Percentiles rank a stretch among this genome's conserved stretches.
These are phyloP conservation scores for Malthinus flaveolus DNA, from an alignment of 2,888 invertebrate genomes.

Conservation along the genomic window DNA sequence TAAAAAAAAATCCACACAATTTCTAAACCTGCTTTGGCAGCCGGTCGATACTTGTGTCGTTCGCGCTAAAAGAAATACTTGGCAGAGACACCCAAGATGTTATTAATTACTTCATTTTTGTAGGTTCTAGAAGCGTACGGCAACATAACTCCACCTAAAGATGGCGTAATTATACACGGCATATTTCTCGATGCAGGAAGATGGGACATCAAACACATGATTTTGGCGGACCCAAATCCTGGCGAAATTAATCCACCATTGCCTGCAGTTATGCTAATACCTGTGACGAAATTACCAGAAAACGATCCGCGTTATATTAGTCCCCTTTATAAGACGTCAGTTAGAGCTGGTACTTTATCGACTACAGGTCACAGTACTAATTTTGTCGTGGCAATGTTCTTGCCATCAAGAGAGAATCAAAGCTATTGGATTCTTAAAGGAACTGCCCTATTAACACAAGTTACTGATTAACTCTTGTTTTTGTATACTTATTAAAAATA, in stretches of 20 bases:
- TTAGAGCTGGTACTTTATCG: slow-evolving; percentile 82
- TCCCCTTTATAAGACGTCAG: slow-evolving; percentile 87
- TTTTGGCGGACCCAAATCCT: slow-evolving; percentile 77
- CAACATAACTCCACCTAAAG: slow-evolving; percentile 60
- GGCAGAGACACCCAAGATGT: neutral
- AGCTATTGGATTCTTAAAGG: slow-evolving; percentile 89
- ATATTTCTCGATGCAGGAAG: slow-evolving; percentile 86
- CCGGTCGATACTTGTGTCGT: neutral
- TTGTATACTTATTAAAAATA: neutral
- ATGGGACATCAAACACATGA: slow-evolving; percentile 71
- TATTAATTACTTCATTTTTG: too few relatives aligned
- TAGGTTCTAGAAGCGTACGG: slow-evolving; percentile 59
- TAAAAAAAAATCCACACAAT: neutral
- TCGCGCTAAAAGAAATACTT: neutral
- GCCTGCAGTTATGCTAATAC: slow-evolving; percentile 70
- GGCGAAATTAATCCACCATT: slow-evolving; percentile 77
- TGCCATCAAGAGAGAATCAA: slow-evolving; percentile 66
- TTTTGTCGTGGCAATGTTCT: slow-evolving; percentile 78
- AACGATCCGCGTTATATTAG: slow-evolving; percentile 69
- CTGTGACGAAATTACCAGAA: slow-evolving; percentile 63
- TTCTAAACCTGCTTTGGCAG: neutral
- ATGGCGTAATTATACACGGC: slow-evolving; percentile 77
- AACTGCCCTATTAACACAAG: slow-evolving; percentile 82
- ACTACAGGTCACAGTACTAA: slow-evolving; percentile 94
- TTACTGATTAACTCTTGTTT: slow-evolving; percentile 63